Base-by-base conservation (phyloP, 2,113 vertebrate species). In the Alosa alosa region DNA sequence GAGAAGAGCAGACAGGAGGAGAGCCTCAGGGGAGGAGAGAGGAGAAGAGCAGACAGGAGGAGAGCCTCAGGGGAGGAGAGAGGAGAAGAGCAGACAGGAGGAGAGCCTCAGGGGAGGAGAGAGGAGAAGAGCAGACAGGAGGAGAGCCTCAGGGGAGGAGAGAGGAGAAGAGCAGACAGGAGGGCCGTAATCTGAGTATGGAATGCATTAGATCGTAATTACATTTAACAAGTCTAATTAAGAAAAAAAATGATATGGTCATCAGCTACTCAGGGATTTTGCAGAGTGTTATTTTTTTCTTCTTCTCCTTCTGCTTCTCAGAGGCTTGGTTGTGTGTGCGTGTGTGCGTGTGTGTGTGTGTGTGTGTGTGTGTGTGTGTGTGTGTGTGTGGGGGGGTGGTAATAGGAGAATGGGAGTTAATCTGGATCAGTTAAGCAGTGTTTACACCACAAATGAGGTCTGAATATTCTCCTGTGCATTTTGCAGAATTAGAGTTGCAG, bases 371-470 rank as follows among this genome's bases (percentile, higher is more conserved):
- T n/a, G 64, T 68, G n/a, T 5, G 60, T 5, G 60, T 52, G 78
- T n/a, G 86, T 89, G 87, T 91, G 92, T 89, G 86, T n/a, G 55
- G 85, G 85, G 87, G 89, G 88, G 88, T 78, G 57, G 93, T 94
- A 95, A 94, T 91, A 84, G 88, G 94, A 95, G 91, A 93, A 81
- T 49, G 83, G 47, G 92, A 93, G 91, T 92, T 95, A 93, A 94
- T 95, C 94, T 94, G 92, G 94, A 94, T 93, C 92, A 93, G 93
- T 93, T 92, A 93, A 93, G 93, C 93, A 90, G 91, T 95, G 94
- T 95, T 95, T 95, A 95, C 94, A 93, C 93, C 94, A 89, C 93
- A 94, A 94, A 94, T 92, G 93, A 95, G 92, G 86, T 92, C 93
- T 95, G 94, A 94, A 93, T 93, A 92, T 93, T 94, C 93, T 94